A percentile compares a stretch with the other conserved stretches of the same genome.
Conservation (phyloP, 2,888 invertebrate species). For the Anodontia alba region DNA sequence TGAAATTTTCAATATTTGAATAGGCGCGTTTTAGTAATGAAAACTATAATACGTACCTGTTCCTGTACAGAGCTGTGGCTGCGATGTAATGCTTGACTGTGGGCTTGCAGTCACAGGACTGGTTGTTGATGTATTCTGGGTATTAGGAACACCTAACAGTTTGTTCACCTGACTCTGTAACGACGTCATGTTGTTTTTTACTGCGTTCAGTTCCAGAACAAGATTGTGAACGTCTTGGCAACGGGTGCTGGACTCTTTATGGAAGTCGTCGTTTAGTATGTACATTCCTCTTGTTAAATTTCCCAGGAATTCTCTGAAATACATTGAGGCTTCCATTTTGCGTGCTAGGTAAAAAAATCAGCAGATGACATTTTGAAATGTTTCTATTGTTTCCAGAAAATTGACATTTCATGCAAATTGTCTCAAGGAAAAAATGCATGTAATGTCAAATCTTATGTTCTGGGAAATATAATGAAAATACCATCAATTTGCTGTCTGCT, state of each 20-base stretch:
- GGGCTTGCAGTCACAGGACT: background rate
- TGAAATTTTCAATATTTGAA: too few relatives aligned
- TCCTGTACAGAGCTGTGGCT: conserved; percentile 38
- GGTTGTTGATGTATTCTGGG: background rate
- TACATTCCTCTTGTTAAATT: conserved; percentile 48
- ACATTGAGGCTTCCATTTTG: too few relatives aligned
- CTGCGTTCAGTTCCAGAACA: conserved; percentile 32
- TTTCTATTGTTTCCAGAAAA: background rate
- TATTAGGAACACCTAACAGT: background rate
- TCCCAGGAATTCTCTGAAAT: conserved; percentile 42
- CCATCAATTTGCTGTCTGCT: too few relatives aligned
- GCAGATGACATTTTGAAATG: too few relatives aligned
- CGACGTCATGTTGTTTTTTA: conserved; percentile 32
- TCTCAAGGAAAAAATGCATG: too few relatives aligned
- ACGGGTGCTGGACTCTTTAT: conserved; percentile 39
- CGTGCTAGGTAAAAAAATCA: too few relatives aligned
- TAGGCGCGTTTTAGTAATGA: too few relatives aligned
- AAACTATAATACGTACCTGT: conserved; percentile 7
- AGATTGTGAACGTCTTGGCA: conserved; percentile 57
- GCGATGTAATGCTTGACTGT: background rate
- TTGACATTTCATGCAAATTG: too few relatives aligned
- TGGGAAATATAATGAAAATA: too few relatives aligned
- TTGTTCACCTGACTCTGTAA: conserved; percentile 31
- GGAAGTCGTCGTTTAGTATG: conserved; percentile 52
- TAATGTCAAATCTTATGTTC: too few relatives aligned